A percentile compares a stretch with the other conserved stretches of the same genome.
Evolutionary conservation across 2,888 invertebrate genomes (phyloP).

Genomic region (Chrysolina americana): DNA sequence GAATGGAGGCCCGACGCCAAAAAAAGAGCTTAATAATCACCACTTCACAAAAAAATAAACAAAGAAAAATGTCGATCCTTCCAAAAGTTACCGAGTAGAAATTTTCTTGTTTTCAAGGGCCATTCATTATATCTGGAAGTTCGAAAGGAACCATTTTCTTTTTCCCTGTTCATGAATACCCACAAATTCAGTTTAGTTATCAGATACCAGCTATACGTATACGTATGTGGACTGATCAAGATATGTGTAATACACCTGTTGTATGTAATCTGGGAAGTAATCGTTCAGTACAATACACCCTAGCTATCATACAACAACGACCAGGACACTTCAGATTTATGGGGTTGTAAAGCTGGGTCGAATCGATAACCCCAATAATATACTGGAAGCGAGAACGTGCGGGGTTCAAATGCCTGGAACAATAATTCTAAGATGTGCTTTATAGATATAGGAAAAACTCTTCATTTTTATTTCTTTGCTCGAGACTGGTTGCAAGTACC

Average conservation of each 20-base stretch:
- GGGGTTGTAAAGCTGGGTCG: slow-evolving; percentile 31
- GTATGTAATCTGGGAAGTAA: slow-evolving; percentile 30
- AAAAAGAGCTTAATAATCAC: too few relatives aligned
- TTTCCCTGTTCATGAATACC: too few relatives aligned
- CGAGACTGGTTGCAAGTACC: too few relatives aligned
- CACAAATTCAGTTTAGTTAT: neutral
- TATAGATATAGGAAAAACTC: neutral
- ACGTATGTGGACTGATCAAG: slow-evolving; percentile 23
- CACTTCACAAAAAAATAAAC: too few relatives aligned
- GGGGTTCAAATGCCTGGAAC: slow-evolving; percentile 2
- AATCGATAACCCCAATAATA: slow-evolving; percentile 44
- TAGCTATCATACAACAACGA: slow-evolving; percentile 40
- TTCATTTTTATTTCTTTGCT: neutral
- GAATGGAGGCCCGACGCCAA: too few relatives aligned
- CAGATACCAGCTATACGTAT: slow-evolving; percentile 13
- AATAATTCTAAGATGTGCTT: neutral
- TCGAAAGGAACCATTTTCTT: too few relatives aligned
- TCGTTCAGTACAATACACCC: slow-evolving; percentile 29
- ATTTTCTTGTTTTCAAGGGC: too few relatives aligned
- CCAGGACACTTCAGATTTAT: slow-evolving; percentile 37
- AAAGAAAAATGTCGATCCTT: too few relatives aligned
- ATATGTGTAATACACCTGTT: slow-evolving; percentile 31
- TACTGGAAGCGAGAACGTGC: slow-evolving; percentile 28
- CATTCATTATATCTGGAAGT: too few relatives aligned
- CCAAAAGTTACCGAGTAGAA: too few relatives aligned